Evolutionary conservation across 2,797 vertebrate species (phyloP).

Genomic region (Leptatherina wallacei): DNA sequence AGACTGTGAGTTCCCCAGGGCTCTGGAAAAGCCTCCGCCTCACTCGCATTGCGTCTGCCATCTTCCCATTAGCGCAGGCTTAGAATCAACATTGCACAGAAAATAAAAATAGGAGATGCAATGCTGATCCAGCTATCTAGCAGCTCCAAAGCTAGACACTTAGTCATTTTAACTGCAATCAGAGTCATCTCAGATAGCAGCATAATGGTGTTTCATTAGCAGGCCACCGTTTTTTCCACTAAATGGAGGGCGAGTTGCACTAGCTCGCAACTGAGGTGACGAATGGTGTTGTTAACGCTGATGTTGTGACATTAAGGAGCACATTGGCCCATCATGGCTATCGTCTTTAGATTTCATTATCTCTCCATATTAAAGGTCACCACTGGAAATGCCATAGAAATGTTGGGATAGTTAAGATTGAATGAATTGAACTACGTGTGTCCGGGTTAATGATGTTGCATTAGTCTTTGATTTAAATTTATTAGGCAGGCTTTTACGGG

Average conservation of each 20-base stretch:
- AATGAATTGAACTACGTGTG: conserved; percentile 62
- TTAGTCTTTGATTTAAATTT: conserved; percentile 70
- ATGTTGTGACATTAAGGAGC: conserved; percentile 81
- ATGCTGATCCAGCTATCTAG: conserved; percentile 65
- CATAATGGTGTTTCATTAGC: conserved; percentile 79
- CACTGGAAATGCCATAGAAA: conserved; percentile 71
- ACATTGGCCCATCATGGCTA: conserved; percentile 78
- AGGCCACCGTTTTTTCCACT: conserved; percentile 35
- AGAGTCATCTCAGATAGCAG: conserved; percentile 73
- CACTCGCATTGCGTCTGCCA: conserved; percentile 52
- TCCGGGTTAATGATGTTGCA: conserved; percentile 73
- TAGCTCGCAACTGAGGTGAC: conserved; percentile 69
- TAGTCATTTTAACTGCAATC: conserved; percentile 78
- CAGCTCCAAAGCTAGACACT: conserved; percentile 60
- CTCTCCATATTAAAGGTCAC: conserved; percentile 81
- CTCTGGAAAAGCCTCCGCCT: conserved; percentile 64
- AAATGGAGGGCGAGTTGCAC: conserved; percentile 56
- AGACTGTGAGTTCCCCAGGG: conserved; percentile 70
- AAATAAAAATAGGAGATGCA: conserved; percentile 73
- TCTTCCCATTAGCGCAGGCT: conserved; percentile 67
- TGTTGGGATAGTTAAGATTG: conserved; percentile 70
- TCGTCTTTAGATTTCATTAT: conserved; percentile 85
- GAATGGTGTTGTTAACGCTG: conserved; percentile 82
- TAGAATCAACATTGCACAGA: conserved; percentile 71
- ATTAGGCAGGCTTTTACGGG: conserved; percentile 50